Evolutionary conservation across 2,888 invertebrate genomes (phyloP).

Genomic region (Stenolophus ochropezus): DNA sequence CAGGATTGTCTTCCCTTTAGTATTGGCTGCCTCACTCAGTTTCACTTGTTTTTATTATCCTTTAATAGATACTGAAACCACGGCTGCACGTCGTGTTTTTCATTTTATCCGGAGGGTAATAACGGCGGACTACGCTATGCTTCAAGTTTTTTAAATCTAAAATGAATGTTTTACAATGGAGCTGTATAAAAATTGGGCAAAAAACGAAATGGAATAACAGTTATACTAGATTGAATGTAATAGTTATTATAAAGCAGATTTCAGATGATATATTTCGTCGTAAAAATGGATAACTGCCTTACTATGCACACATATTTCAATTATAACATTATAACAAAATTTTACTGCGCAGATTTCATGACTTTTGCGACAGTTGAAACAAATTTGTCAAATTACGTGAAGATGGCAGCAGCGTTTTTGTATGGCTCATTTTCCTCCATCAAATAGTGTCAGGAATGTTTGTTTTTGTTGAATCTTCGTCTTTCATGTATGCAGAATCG

Average conservation of each 20-base stretch:
- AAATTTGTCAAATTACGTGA: too few species aligned
- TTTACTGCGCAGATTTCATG: too few species aligned
- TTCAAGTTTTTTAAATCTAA: not conserved
- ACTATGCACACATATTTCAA: not conserved
- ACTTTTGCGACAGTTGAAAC: too few species aligned
- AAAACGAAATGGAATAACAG: not conserved
- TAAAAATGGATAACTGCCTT: not conserved
- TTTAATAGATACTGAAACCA: slow-evolving; percentile 52
- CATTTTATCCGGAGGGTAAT: slow-evolving; percentile 20
- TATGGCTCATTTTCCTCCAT: not conserved
- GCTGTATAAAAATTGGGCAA: not conserved
- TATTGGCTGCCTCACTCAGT: slow-evolving; percentile 41
- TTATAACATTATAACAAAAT: not conserved
- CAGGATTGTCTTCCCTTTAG: slow-evolving; percentile 40
- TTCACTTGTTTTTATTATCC: slow-evolving; percentile 44
- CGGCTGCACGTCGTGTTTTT: slow-evolving; percentile 32
- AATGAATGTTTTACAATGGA: not conserved
- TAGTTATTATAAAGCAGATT: not conserved
- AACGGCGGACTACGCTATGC: not conserved
- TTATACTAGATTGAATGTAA: not conserved
- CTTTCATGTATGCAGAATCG: slow-evolving; percentile 16
- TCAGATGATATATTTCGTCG: not conserved
- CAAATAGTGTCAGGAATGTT: slow-evolving; percentile 1
- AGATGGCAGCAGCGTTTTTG: not conserved
- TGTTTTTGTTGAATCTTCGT: not conserved